Base-by-base conservation (phyloP, 2,797 vertebrate genomes). In the Protonibea diacanthus region DNA sequence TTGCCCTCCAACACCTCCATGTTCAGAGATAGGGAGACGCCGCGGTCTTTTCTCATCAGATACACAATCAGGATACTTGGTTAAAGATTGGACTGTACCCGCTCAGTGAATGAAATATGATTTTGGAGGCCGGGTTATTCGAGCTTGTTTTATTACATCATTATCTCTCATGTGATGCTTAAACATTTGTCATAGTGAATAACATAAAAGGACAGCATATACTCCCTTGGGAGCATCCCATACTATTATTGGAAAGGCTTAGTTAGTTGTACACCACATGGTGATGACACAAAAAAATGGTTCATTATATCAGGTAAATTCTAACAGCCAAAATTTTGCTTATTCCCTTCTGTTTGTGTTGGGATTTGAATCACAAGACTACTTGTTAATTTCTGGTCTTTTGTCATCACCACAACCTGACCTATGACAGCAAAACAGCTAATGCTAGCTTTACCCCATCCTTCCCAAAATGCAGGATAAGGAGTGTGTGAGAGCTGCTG, bases 1-100 rank as follows among this genome's bases (percentile, higher is more conserved):
- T 40, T 87, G 80, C 81, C 91, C 89, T 91, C 69, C 72, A 83
- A 87, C 84, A 88, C 86, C 81, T 84, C 76, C 17, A 23, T 90
- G 82, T 86, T 88, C 71, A 76, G 71, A 90, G 90, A 93, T 91
- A 89, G 74, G 74, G 66, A 59, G 51, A 68, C 4, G 25, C 73
- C 14, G 80, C 53, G 9, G 83, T 78, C 71, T 44, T 74, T 72
- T 85, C 67, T 66, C 58, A 91, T 89, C 82, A 86, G 84, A 87
- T 82, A 88, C 76, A 87, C 64, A 75, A 86, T 90, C 81, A 77
- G 78, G 65, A 80, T 68, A 68, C 72, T 72, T 68, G 67, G 74
- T 76, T 82, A 74, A 68, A 80, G 78, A 86, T 74, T 82, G 84
- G 79, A 66, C 73, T 75, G 71, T 59, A 78, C 57, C 74, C 80